Conservation (phyloP, 2,113 vertebrate species). For the Tupaia chinensis region DNA sequence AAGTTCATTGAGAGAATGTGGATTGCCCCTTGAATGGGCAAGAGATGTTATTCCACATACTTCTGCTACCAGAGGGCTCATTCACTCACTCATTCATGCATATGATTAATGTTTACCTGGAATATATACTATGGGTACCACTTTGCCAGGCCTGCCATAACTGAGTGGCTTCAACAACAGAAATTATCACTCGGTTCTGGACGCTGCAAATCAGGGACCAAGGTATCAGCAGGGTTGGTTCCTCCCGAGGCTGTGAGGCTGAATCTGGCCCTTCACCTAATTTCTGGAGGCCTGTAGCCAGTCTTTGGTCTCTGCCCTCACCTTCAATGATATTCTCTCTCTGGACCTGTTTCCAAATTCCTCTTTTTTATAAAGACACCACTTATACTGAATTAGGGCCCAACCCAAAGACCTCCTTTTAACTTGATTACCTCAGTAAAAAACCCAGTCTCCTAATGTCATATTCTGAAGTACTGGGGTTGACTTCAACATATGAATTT, state of each 20-base stretch:
- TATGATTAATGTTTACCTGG: background rate
- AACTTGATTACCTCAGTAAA: background rate
- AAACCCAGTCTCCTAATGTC: background rate
- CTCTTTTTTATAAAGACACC: background rate
- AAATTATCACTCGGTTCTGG: background rate
- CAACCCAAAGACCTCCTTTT: background rate
- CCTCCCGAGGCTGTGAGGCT: fast-evolving
- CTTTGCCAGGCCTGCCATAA: background rate
- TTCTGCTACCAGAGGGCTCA: background rate
- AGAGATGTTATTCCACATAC: background rate
- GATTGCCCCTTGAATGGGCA: background rate
- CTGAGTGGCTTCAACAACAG: background rate
- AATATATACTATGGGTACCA: background rate
- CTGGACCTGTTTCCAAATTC: background rate
- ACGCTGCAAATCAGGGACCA: background rate
- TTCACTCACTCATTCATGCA: background rate
- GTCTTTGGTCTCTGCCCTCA: background rate
- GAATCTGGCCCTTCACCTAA: background rate
- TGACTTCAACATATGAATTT: background rate
- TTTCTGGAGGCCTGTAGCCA: background rate
- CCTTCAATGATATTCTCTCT: background rate
- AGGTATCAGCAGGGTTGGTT: background rate
- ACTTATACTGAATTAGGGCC: background rate
- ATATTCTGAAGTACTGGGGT: background rate
- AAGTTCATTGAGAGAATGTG: background rate